Evolutionary conservation across 2,113 vertebrate genomes (phyloP).

Genomic region (Heliornis fulica): DNA sequence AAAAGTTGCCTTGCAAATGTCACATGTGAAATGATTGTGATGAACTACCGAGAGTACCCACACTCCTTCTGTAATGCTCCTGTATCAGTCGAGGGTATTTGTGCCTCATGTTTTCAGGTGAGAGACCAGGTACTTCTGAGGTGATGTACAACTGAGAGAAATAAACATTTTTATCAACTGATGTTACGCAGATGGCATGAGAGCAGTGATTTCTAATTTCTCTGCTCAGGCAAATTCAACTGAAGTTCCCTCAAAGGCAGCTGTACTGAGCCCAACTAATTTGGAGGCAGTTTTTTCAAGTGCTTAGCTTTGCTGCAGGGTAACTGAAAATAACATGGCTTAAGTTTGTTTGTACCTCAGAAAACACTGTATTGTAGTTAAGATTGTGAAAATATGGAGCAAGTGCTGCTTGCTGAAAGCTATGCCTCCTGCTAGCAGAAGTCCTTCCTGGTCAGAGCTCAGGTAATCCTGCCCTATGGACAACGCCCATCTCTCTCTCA

Average conservation of each 20-base stretch:
- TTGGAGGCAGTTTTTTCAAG: background rate
- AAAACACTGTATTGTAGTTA: background rate
- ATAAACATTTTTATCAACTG: background rate
- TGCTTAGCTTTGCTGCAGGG: background rate
- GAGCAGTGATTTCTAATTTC: background rate
- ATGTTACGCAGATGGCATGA: background rate
- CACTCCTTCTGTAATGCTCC: rapidly evolving
- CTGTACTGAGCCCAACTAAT: background rate
- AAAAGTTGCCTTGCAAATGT: background rate
- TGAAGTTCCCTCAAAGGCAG: background rate
- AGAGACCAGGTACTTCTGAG: background rate
- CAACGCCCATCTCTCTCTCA: background rate
- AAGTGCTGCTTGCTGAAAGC: background rate
- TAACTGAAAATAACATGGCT: background rate
- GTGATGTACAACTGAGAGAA: background rate
- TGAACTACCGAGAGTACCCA: background rate
- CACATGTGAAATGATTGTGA: rapidly evolving
- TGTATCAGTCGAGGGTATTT: rapidly evolving
- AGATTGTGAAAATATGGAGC: background rate
- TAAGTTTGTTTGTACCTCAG: background rate
- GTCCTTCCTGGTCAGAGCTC: background rate
- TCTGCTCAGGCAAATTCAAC: background rate
- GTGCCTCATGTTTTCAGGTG: background rate
- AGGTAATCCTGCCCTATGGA: background rate
- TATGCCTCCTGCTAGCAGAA: background rate